phyloP scores from a whole-genome alignment of 1,140 invertebrate genomes.

The Coptotermes formosanus region DNA sequence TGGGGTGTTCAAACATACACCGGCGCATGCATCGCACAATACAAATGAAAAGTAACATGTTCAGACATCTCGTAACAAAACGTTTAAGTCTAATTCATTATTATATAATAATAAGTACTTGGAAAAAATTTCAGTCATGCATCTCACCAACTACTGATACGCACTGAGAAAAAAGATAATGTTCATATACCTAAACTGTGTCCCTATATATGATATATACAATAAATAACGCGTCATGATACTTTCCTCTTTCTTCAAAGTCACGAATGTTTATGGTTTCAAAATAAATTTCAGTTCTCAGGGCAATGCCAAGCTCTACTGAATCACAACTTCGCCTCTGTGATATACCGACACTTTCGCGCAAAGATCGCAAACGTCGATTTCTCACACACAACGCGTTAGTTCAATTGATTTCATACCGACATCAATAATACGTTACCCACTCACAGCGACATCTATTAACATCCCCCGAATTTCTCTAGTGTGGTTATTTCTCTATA shows the following conservation, averaged over 20 bases:
- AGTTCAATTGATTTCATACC: too few relatives aligned
- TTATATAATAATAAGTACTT: not conserved
- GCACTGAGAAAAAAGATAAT: not conserved
- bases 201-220: constrained; percentile 36
- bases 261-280: not conserved
- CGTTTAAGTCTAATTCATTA: not conserved
- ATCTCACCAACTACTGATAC: not conserved
- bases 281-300: too few relatives aligned
- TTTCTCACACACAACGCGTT: too few relatives aligned
- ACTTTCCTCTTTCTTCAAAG: not conserved
- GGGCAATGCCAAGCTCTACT: too few relatives aligned
- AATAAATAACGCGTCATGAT: constrained; percentile 35
- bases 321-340: too few relatives aligned
- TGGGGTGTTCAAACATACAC: not conserved
- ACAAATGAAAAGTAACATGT: not conserved
- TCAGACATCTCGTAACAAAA: not conserved
- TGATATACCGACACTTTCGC: too few relatives aligned
- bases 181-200: constrained; percentile 33
- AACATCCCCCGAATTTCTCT: too few relatives aligned
- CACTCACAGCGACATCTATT: too few relatives aligned
- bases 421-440: too few relatives aligned
- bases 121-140: not conserved
- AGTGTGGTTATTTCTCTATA: too few relatives aligned
- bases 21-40: not conserved
- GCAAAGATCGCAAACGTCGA: too few relatives aligned